Conservation (phyloP, 1,140 invertebrate species). For the Drosophila kohkoa region DNA sequence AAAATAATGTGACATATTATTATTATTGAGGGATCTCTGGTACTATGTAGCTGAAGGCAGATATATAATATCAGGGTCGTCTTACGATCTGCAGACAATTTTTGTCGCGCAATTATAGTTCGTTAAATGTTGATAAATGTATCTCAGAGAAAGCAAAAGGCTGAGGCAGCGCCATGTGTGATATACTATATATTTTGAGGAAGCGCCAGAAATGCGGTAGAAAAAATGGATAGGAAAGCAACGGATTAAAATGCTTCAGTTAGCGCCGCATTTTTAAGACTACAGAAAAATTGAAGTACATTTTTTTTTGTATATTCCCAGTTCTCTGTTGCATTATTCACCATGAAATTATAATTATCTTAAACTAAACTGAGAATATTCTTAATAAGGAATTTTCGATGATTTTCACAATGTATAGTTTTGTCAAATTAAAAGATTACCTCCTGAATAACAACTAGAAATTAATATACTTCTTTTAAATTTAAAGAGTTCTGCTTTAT, state of each 20-base stretch:
- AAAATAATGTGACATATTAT: conserved; percentile 72
- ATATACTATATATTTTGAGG: conserved; percentile 9
- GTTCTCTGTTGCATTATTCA: no score
- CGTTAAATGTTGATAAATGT: conserved; percentile 69
- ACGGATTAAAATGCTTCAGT: background rate
- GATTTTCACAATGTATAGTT: no score
- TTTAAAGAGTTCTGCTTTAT: no score
- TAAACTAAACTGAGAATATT: no score
- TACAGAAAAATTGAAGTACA: no score
- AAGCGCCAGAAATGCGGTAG: background rate
- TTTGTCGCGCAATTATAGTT: conserved; percentile 53
- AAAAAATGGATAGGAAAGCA: background rate
- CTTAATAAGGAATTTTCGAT: no score
- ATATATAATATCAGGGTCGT: conserved; percentile 63
- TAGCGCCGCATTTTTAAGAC: no score
- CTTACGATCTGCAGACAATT: conserved; percentile 49
- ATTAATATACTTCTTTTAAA: no score
- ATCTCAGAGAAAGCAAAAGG: conserved; percentile 25
- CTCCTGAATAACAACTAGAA: no score
- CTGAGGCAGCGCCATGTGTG: conserved; percentile 9
- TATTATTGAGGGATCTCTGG: conserved; percentile 9
- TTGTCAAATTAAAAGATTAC: no score
- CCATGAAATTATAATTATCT: no score
- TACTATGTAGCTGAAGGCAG: conserved; percentile 6
- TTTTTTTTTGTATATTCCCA: no score